Percentiles rank a stretch among this genome's conserved stretches.
Conservation (phyloP, 2,113 vertebrate species). For the Atractosteus spatula region DNA sequence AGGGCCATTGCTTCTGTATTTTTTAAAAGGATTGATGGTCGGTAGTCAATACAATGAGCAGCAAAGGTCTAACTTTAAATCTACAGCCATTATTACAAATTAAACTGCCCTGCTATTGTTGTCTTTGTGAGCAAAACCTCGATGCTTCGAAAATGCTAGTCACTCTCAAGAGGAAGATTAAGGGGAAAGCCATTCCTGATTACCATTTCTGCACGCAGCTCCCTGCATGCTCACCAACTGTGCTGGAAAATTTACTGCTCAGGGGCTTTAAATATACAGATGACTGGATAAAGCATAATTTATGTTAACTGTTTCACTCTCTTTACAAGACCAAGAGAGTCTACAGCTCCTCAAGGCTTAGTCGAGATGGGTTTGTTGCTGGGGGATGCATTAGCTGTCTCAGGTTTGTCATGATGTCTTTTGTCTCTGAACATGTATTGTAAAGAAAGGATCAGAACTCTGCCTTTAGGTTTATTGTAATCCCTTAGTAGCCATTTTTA, state of each 20-base stretch:
- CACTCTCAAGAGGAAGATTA: constrained; percentile 12
- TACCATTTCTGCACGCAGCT: neutral
- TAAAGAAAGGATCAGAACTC: too few species aligned
- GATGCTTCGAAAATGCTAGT: constrained; percentile 21
- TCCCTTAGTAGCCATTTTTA: too few species aligned
- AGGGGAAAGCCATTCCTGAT: constrained; percentile 19
- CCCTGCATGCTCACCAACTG: constrained; percentile 14
- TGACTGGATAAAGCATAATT: neutral
- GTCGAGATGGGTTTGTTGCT: neutral
- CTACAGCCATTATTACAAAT: constrained; percentile 15
- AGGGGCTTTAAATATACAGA: constrained; percentile 3
- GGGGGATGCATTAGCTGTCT: neutral
- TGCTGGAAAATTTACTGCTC: constrained; percentile 16
- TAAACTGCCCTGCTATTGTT: constrained; percentile 13
- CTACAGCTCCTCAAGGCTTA: neutral
- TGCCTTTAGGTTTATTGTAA: too few species aligned
- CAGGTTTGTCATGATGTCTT: too few species aligned
- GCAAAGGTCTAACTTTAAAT: constrained; percentile 7
- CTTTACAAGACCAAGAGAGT: neutral
- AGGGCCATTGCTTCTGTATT: neutral
- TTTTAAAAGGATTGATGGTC: neutral
- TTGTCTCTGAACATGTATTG: too few species aligned
- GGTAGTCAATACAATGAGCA: constrained; percentile 24
- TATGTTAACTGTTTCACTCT: neutral
- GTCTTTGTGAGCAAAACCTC: constrained; percentile 19